Conservation (phyloP, 2,113 vertebrate genomes). For the Chelonoidis abingdonii region DNA sequence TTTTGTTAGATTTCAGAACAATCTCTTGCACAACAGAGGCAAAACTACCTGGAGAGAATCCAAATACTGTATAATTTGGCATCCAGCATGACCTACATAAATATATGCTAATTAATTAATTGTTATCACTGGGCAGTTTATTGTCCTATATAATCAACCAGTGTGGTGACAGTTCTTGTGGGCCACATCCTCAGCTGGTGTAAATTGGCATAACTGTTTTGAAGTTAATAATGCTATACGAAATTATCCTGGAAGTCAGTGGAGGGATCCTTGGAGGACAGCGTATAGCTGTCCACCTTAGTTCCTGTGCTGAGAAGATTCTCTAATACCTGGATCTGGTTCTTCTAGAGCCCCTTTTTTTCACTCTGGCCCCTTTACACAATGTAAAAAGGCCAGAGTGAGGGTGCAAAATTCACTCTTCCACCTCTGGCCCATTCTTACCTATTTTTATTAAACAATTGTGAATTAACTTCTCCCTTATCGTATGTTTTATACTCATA, state of each 20-base stretch:
- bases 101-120: background rate
- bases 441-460: background rate
- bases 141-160: background rate
- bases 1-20: background rate
- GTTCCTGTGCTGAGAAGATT: background rate
- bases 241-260: background rate
- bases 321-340: background rate
- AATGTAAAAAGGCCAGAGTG: background rate
- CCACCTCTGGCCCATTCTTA: background rate
- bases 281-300: background rate
- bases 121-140: background rate
- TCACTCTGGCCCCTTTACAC: constrained; percentile 17
- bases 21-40: background rate
- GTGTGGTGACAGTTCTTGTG: background rate
- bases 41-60: background rate
- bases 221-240: background rate
- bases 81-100: background rate
- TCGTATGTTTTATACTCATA: constrained; percentile 10
- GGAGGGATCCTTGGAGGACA: background rate
- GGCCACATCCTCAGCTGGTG: background rate
- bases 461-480: background rate
- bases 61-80: background rate
- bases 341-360: background rate
- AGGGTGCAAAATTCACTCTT: background rate
- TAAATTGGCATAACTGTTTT: background rate